Base-by-base conservation (phyloP, 2,797 vertebrate species). In the Notolepis coatsorum region DNA sequence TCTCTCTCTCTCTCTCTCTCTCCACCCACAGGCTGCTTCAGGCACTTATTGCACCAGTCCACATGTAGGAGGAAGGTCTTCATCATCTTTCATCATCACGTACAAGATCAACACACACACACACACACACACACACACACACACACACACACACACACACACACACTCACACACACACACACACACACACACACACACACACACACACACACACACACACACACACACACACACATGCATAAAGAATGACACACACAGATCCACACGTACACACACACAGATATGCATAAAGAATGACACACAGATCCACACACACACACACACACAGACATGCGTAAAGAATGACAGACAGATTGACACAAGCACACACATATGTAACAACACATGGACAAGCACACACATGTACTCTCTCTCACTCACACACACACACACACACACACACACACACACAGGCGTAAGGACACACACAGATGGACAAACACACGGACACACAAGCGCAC, bases 401-500 rank as follows among this genome's bases (percentile, higher is more conserved):
- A 81, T 71, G 67, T 77, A 76, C 79, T 79, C 64, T 64, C 66
- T 69, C 39, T 51, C 61, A 65, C 75, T 74, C 60, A 59, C 57
- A 68, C 69, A 65, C 15, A 21, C 15, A 31, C 15, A 30, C 51
- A 53, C 38, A 18, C 38, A 53, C 21, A 30, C 39, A 8, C 39
- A 30, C 15, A 28, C 18, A 7, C 54, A 33, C 17, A 17, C 7
- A 17, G 30, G 30, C 12, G 30, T 12, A 25, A n/a, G n/a, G n/a
- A n/a, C n/a, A n/a, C n/a, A n/a, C n/a, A n/a, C n/a, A n/a, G n/a
- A n/a, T n/a, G n/a, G n/a, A n/a, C n/a, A n/a, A n/a, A n/a, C n/a
- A n/a, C n/a, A n/a, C n/a, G n/a, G n/a, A n/a, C n/a, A n/a, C 30
- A 51, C 28, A 33, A 54, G 39, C 21, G 54, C 28, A 43, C 21